A percentile compares a stretch with the other conserved stretches of the same genome.
These are phyloP conservation scores for Montipora efflorescens DNA, from an alignment of 64 coral and sea anemone genomes.

Conservation along the genomic window DNA sequence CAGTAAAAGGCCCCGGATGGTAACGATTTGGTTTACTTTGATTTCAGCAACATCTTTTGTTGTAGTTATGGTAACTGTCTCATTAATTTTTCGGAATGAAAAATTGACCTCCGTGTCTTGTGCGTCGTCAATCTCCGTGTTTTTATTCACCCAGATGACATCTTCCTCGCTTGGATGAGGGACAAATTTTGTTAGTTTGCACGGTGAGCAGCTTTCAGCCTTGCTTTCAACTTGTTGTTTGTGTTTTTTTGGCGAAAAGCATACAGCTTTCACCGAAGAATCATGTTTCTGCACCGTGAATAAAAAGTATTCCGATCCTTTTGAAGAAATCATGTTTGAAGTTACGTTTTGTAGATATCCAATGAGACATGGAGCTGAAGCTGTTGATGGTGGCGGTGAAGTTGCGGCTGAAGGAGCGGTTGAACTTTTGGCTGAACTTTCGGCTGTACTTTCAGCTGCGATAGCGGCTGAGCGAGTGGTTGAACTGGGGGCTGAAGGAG, in stretches of 20 bases:
- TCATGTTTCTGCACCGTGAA: slow-evolving; percentile 50
- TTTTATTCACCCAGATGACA: slow-evolving; percentile 55
- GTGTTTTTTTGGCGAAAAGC: slow-evolving; percentile 34
- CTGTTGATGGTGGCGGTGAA: neutral
- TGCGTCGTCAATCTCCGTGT: slow-evolving; percentile 34
- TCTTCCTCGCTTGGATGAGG: slow-evolving; percentile 38
- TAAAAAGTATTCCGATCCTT: slow-evolving; percentile 55
- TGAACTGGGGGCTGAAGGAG: neutral
- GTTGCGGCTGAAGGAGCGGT: neutral
- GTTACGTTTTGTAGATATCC: slow-evolving; percentile 50
- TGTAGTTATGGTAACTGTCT: neutral
- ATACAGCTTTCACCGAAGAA: slow-evolving; percentile 25
- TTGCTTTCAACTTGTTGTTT: slow-evolving; percentile 31
- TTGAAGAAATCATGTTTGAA: slow-evolving; percentile 21
- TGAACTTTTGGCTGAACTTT: too few species aligned
- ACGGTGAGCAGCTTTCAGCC: slow-evolving; percentile 46
- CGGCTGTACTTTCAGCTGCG: too few species aligned
- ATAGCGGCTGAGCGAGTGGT: neutral
- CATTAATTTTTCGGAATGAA: neutral
- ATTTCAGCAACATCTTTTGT: too few species aligned
- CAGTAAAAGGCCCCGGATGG: too few species aligned
- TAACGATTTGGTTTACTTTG: too few species aligned
- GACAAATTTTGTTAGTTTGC: slow-evolving; percentile 56
- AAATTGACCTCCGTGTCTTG: slow-evolving; percentile 53
- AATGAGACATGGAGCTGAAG: slow-evolving; percentile 33